Evolutionary conservation across 2,888 invertebrate genomes (phyloP).

Genomic region (Hydrotaea cyrtoneurina): DNA sequence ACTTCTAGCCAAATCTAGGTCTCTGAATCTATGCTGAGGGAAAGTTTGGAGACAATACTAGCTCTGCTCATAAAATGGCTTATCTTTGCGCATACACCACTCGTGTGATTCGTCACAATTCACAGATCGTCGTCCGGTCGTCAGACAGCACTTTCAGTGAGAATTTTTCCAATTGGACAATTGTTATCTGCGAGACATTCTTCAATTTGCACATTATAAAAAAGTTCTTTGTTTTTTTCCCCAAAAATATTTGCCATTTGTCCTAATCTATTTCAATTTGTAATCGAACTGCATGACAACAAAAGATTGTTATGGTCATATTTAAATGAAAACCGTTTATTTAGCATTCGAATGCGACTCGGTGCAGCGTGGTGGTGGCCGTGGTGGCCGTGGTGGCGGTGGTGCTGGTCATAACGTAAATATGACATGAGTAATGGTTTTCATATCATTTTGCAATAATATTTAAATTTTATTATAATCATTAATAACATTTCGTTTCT

Average conservation of each 20-base stretch:
- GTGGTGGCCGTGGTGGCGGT: no score
- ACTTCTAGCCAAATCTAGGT: no score
- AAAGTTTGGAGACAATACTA: no score
- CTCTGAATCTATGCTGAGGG: no score
- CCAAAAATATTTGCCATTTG: conserved; percentile 21
- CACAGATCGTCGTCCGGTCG: no score
- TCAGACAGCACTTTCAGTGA: no score
- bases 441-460: conserved; percentile 66
- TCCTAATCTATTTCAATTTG: conserved; percentile 40
- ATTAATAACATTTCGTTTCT: conserved; percentile 64
- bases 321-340: conserved; percentile 13
- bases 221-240: neutral
- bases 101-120: no score
- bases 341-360: neutral
- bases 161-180: no score
- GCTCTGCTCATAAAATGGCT: no score
- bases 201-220: neutral
- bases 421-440: conserved; percentile 66
- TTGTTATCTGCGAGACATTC: neutral
- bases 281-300: conserved; percentile 25
- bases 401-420: conserved; percentile 40
- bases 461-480: conserved; percentile 68
- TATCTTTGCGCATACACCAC: no score
- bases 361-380: neutral
- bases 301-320: conserved; percentile 26